These are phyloP conservation scores for Eristalis arbustorum DNA, from an alignment of 2,888 invertebrate species.

Conservation along the genomic window DNA sequence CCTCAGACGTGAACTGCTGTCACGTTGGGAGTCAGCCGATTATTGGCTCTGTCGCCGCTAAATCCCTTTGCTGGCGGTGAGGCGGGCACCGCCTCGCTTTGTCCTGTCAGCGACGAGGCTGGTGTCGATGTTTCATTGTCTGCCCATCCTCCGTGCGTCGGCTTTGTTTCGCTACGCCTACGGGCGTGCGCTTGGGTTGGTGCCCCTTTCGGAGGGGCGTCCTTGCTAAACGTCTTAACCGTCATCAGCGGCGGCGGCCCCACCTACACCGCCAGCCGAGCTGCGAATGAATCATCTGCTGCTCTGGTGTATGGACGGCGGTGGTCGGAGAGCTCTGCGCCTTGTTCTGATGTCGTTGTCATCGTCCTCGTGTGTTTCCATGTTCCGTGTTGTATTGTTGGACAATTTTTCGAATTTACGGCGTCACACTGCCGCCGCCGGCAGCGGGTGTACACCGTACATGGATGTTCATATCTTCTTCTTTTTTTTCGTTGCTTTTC, in stretches of 20 bases:
- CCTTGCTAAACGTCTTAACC: constrained; percentile 48
- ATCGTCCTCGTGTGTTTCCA: constrained; percentile 3
- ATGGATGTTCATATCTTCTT: neutral
- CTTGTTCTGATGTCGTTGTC: constrained; percentile 8
- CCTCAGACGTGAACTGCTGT: neutral
- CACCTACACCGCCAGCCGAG: constrained; percentile 22
- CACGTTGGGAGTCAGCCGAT: constrained; percentile 8
- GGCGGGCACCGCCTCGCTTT: neutral
- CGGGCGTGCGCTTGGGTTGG: constrained; percentile 25
- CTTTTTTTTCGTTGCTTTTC: neutral
- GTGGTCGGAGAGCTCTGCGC: neutral
- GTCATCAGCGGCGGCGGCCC: constrained; percentile 1
- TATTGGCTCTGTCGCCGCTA: constrained; percentile 5
- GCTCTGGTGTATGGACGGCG: neutral
- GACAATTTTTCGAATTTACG: constrained; percentile 44
- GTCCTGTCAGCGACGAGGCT: constrained; percentile 8
- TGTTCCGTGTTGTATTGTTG: constrained; percentile 29
- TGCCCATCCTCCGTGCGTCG: neutral
- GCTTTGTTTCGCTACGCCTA: constrained; percentile 47
- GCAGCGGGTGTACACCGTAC: neutral
- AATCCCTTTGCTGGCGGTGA: constrained; percentile 40
- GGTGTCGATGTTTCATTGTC: constrained; percentile 44
- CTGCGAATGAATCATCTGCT: constrained; percentile 52
- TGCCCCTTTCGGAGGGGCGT: constrained; percentile 21
- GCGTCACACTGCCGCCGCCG: constrained; percentile 60